Percentiles rank a stretch among this genome's conserved stretches.
phyloP scores from a whole-genome alignment of 1,140 invertebrate species.

The Drosophila pallidifrons region DNA sequence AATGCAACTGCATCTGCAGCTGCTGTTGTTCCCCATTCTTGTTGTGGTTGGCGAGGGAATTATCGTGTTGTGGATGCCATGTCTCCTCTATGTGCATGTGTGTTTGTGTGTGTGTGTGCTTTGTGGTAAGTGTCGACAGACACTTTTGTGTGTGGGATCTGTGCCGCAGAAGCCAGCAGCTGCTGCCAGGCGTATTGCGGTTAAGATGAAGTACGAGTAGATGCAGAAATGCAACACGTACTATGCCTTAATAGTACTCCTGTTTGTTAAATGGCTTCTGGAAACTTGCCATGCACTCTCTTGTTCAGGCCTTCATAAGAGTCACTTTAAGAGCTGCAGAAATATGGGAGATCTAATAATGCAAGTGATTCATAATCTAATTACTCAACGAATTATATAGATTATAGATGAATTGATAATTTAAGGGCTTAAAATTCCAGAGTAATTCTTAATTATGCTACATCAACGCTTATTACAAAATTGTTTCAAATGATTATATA shows the following conservation, averaged over 20 bases:
- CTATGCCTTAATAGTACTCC: slow-evolving; percentile 7
- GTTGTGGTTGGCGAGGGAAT: slow-evolving; percentile 1
- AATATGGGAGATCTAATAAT: no score
- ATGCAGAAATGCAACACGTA: slow-evolving; percentile 13
- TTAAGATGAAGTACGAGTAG: slow-evolving; percentile 15
- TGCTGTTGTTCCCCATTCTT: not conserved
- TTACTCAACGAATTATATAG: no score
- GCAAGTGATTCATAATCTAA: no score
- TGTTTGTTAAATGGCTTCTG: not conserved
- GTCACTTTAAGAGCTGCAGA: no score
- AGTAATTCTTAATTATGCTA: no score
- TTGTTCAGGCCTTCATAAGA: no score
- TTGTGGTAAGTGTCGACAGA: slow-evolving; percentile 12
- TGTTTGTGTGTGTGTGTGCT: not conserved
- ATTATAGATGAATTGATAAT: no score
- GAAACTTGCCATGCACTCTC: not conserved
- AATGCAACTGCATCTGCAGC: slow-evolving; percentile 11
- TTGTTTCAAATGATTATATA: no score
- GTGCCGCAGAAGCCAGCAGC: slow-evolving; percentile 8
- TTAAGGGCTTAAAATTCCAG: no score
- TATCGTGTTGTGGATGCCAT: not conserved
- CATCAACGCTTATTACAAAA: no score
- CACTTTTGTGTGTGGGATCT: not conserved
- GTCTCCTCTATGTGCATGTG: not conserved
- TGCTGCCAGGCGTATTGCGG: slow-evolving; percentile 10